phyloP scores from a whole-genome alignment of 2,888 invertebrate genomes.

The Dicranocentrus wangi region DNA sequence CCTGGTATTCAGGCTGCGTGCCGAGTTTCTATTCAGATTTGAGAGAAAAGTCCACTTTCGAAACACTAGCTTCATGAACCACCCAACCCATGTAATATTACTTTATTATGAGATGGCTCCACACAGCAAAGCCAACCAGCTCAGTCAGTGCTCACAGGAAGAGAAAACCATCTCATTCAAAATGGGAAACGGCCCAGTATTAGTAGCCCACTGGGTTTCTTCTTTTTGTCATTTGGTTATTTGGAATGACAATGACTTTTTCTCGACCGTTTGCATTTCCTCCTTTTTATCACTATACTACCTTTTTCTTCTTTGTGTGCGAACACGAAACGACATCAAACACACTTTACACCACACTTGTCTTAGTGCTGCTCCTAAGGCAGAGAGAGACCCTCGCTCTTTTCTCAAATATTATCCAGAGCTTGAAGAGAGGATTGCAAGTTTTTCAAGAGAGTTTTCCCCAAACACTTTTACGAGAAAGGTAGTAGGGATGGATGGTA shows the following conservation, averaged over 20 bases:
- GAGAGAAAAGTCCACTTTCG: background rate
- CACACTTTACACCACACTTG: background rate
- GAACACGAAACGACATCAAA: too few relatives aligned
- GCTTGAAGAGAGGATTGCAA: background rate
- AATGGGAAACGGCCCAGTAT: too few relatives aligned
- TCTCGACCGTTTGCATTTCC: conserved; percentile 32
- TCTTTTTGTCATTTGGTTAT: conserved; percentile 5
- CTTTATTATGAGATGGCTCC: conserved; percentile 31
- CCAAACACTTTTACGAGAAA: background rate
- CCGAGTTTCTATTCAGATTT: background rate
- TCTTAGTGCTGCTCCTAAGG: background rate
- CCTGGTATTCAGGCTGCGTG: background rate
- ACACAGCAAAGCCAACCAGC: conserved; percentile 1
- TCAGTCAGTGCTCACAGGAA: too few relatives aligned
- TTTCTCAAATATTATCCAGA: conserved; percentile 16
- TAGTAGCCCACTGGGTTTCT: background rate
- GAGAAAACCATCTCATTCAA: too few relatives aligned
- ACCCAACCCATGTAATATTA: conserved; percentile 41
- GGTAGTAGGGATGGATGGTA: conserved; percentile 7
- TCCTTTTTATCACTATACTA: conserved; percentile 28
- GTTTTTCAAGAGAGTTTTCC: background rate
- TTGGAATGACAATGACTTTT: conserved; percentile 42
- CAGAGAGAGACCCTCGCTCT: too few relatives aligned
- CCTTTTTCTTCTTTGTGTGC: too few relatives aligned
- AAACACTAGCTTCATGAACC: background rate